Percentiles rank a stretch among this genome's conserved stretches.
phyloP scores from a whole-genome alignment of 2,113 vertebrate species.

The Chauna torquata region DNA sequence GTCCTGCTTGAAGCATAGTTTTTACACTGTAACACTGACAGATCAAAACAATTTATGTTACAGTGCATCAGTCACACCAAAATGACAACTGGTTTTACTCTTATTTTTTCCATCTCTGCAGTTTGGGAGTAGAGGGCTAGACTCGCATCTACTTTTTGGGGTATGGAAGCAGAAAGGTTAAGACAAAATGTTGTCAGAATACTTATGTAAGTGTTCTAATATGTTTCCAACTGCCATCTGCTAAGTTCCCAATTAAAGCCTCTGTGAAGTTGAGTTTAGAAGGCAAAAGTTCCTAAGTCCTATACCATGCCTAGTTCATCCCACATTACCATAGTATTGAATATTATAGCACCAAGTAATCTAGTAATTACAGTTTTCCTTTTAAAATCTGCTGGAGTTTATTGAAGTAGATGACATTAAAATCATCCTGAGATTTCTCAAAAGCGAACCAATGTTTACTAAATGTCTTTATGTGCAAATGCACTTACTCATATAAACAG shows the following conservation, averaged over 20 bases:
- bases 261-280: neutral
- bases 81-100: neutral
- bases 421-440: neutral
- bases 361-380: neutral
- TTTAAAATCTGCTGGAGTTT: neutral
- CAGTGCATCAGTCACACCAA: neutral
- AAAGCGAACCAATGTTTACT: neutral
- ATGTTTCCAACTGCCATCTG: neutral
- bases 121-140: neutral
- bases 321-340: neutral
- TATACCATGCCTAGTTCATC: neutral
- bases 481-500: neutral
- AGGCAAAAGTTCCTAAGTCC: neutral
- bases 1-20: neutral
- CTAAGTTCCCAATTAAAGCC: neutral
- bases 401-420: neutral
- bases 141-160: neutral
- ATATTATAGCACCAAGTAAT: neutral
- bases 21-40: neutral
- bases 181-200: neutral
- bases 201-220: neutral
- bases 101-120: neutral
- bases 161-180: neutral
- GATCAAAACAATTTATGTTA: neutral
- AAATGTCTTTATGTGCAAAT: conserved; percentile 4